Evolutionary conservation across 1,140 invertebrate species (phyloP), one percentile per base, ranked within the genome.

Genomic region (Psilanteris sp.): DNA sequence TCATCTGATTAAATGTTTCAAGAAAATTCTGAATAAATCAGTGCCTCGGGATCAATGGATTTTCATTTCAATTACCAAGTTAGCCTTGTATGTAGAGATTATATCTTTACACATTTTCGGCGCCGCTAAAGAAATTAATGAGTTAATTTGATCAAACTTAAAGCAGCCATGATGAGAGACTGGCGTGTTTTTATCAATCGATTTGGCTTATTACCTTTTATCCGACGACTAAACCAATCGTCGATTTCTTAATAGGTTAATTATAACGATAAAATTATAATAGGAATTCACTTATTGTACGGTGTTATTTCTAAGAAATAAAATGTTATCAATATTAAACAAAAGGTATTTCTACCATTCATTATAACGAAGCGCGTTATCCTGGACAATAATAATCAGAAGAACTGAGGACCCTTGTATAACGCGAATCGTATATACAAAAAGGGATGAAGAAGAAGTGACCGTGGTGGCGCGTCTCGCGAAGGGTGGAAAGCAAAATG

Each of bases 401-500:
- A 41, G 34, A 54, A 44, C 20, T 32, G 74, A 61, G 66, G 24
- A 57, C 26, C 55, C 22, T 59, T 54, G 41, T 54, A 46, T 26
- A 43, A 52, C 11, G 67, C 14, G 43, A 70, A 31, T 55, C 54
- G 24, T 39, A 10, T 46, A 61, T 18, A 57, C 26, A 52, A 62
- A 70, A 64, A 50, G 52, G 54, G 71, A 39, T 48, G 57, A 76
- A 71, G 70, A 76, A 77, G 61, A 72, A 52, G 39, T 67, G 61
- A 77, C 66, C 71, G 61, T 61, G 31, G 62, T 41, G 46, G 52
- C 32, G 54, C 37, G 39, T 52, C 77, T 77, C 50, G 39, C 73
- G 77, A 71, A 81, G 79, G 83, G 81, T 81, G 77, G 78, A 82
- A 79, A 80, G 77, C 77, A 79, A 80, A 86, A 85, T 84, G 83